Base-by-base conservation (phyloP, 2,888 invertebrate species). In the Pachydiplax longipennis region DNA sequence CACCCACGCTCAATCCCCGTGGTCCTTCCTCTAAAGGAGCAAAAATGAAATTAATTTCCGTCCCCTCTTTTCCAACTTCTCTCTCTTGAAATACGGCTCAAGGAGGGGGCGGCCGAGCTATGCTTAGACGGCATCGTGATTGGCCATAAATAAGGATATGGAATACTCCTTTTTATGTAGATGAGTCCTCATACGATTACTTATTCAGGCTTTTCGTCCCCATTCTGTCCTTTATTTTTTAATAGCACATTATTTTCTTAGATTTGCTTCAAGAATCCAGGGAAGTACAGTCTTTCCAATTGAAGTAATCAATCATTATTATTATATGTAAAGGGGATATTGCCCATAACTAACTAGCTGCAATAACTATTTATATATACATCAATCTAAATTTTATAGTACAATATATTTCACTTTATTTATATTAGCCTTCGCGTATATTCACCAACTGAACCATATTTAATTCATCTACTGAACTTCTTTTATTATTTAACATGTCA, bases 11-110 rank as follows among this genome's bases (percentile, higher is more conserved):
- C n/a, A 31, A 31, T 61, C 61, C 18, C 22, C 61, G 44, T 44
- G 44, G 44, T 44, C 73, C 73, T 25, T 73, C 22, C 87, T 15
- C 87, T 83, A 58, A 53, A 83, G 83, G 87, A 87, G 61, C 87
- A 87, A 87, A 87, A 65, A 87, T 87, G 87, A 87, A 87, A 87
- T 87, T 87, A 87, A 87, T 87, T 87, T 87, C 61, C 87, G 31
- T 37, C 61, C 12, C 61, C 87, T 37, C 3, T 25, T 58, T 18
- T 35, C 37, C 61, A 48, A 44, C 82, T 40, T 53, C 87, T 61
- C 37, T 37, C 37, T 37, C 87, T 37, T 87, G 87, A 40, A n/a
- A 37, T 61, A 40, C 83, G 83, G 58, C 83, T 35, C 35, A 4
- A 25, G 15, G n/a, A 15, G 22, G 35, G 31, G 35, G 35, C 18